Conservation (phyloP, 2,888 invertebrate genomes). For the Chloromyia formosa region DNA sequence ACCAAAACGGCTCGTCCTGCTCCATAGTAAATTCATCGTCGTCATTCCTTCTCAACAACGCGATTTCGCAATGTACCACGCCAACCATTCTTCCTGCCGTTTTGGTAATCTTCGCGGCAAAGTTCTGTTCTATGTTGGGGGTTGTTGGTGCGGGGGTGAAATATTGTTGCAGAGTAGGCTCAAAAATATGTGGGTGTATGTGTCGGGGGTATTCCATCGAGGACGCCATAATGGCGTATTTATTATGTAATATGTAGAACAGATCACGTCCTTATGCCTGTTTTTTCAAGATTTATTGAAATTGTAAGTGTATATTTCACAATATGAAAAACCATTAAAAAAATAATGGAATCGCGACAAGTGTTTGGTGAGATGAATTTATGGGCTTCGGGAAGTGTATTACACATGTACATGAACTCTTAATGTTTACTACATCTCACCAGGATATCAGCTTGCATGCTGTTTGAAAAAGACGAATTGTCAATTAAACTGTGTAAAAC, state of each 20-base stretch:
- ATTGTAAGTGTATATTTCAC: constrained; percentile 50
- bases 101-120: too few species aligned
- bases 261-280: constrained; percentile 50
- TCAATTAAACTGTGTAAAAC: constrained; percentile 13
- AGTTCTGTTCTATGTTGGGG: too few species aligned
- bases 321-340: constrained; percentile 49
- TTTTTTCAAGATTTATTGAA: constrained; percentile 50
- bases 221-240: constrained; percentile 49
- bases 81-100: not conserved
- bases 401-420: constrained; percentile 5
- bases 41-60: not conserved
- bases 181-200: not conserved
- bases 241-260: constrained; percentile 51
- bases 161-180: constrained; percentile 3
- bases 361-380: constrained; percentile 26
- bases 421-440: not conserved
- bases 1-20: constrained; percentile 11
- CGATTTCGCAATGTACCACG: not conserved
- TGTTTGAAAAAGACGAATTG: not conserved
- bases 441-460: not conserved
- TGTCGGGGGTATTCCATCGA: constrained; percentile 28
- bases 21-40: constrained; percentile 38
- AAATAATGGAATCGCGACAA: constrained; percentile 15
- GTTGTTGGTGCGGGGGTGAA: not conserved
- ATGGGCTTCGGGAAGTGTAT: not conserved